Percentiles rank a stretch among this genome's conserved stretches.
Evolutionary conservation across 2,113 vertebrate genomes (phyloP).

Genomic region (Sinocyclocheilus maitianheensis): DNA sequence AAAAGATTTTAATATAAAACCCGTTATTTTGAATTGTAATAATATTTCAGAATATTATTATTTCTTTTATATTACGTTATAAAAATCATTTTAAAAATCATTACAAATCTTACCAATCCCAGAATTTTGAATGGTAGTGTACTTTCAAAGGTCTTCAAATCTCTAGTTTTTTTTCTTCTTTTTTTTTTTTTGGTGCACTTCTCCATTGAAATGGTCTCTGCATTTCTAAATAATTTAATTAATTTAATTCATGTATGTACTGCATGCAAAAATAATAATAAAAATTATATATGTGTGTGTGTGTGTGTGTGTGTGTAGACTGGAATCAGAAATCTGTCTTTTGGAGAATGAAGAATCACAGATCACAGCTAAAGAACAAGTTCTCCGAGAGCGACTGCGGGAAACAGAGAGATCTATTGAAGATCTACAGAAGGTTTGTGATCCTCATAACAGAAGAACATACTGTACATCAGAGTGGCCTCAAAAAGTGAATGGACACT

Average conservation of each 20-base stretch:
- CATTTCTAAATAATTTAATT: not conserved
- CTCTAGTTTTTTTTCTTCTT: not conserved
- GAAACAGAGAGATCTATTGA: slow-evolving; percentile 92
- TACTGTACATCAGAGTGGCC: not conserved
- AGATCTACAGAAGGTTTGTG: slow-evolving; percentile 89
- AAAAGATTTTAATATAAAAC: too few relatives aligned
- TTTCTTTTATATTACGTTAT: not conserved
- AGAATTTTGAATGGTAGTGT: not conserved
- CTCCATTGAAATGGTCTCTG: not conserved
- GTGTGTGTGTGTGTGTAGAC: slow-evolving; percentile 69
- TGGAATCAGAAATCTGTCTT: slow-evolving; percentile 89
- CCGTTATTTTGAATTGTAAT: not conserved
- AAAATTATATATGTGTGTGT: too few relatives aligned
- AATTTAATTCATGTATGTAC: not conserved
- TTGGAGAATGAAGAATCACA: slow-evolving; percentile 94
- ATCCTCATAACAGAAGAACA: not conserved
- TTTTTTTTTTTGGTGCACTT: not conserved
- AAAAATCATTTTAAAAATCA: too few relatives aligned
- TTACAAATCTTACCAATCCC: not conserved
- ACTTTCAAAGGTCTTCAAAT: not conserved
- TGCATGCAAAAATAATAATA: too few relatives aligned
- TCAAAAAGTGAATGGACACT: not conserved
- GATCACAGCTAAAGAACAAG: slow-evolving; percentile 96
- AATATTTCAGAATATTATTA: not conserved
- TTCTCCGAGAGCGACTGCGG: slow-evolving; percentile 90